Conservation (phyloP, 2,888 invertebrate species). For the Eugnorisma glareosa region DNA sequence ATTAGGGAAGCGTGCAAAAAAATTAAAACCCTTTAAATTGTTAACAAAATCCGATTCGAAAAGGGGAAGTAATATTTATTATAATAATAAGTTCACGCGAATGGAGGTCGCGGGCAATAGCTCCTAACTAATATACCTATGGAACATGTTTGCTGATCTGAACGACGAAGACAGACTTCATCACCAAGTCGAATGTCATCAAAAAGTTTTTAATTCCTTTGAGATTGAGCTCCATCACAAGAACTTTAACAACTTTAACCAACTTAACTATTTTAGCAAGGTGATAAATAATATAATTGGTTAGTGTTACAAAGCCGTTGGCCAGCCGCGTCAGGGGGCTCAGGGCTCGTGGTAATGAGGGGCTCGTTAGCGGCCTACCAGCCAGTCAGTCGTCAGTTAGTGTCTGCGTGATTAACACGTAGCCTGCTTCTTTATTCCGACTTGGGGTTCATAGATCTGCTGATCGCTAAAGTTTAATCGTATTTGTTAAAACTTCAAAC, state of each 20-base stretch:
- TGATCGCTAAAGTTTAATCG: not conserved
- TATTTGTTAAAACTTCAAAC: not conserved
- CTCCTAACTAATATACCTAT: not conserved
- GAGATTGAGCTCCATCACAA: not conserved
- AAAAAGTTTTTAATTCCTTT: not conserved
- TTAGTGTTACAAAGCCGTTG: constrained; percentile 38
- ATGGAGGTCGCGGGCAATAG: too few relatives aligned
- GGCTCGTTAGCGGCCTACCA: constrained; percentile 62
- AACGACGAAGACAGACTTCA: not conserved
- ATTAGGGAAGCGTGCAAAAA: too few relatives aligned
- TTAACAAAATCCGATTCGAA: too few relatives aligned
- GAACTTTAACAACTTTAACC: constrained; percentile 7
- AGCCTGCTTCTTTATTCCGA: constrained; percentile 17
- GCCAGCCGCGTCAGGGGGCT: constrained; percentile 15
- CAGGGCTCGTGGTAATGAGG: constrained; percentile 54
- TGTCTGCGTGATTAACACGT: constrained; percentile 56
- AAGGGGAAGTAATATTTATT: too few relatives aligned
- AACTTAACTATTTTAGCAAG: constrained; percentile 7
- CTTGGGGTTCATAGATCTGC: constrained; percentile 20
- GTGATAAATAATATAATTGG: constrained; percentile 48
- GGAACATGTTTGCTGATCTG: not conserved
- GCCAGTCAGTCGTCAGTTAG: constrained; percentile 44
- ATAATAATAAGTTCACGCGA: too few relatives aligned
- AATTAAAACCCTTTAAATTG: too few relatives aligned
- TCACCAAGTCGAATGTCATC: not conserved